Conservation (phyloP, 2,797 vertebrate genomes). For the Galaxias olidus region DNA sequence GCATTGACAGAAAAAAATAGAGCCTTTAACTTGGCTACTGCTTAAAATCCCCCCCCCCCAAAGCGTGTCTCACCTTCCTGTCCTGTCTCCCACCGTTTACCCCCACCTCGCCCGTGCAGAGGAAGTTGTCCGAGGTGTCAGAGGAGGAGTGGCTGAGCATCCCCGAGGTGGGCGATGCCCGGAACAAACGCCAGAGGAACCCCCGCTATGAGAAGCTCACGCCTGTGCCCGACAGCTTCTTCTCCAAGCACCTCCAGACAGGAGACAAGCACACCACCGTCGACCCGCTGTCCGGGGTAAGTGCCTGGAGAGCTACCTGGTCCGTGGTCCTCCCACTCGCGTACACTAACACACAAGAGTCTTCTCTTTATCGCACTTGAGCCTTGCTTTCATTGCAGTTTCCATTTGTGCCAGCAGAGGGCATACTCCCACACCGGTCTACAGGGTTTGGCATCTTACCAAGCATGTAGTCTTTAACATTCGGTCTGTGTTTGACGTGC, state of each 20-base stretch:
- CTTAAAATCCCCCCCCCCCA: no score
- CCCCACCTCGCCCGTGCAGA: slow-evolving; percentile 64
- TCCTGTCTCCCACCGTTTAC: background rate
- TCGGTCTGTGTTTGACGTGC: background rate
- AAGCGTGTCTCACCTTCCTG: background rate
- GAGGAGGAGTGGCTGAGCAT: slow-evolving; percentile 99
- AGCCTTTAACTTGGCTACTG: no score
- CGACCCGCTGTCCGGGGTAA: slow-evolving; percentile 91
- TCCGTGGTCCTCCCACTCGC: no score
- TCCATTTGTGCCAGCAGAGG: no score
- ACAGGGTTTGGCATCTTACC: no score
- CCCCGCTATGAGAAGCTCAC: slow-evolving; percentile 97
- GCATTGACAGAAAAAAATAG: no score
- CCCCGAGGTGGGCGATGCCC: slow-evolving; percentile 95
- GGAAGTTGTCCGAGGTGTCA: slow-evolving; percentile 93
- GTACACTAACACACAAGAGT: no score
- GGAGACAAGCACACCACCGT: slow-evolving; percentile 92
- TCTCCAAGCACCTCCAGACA: slow-evolving; percentile 92
- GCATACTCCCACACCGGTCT: background rate
- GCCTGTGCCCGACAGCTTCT: slow-evolving; percentile 96
- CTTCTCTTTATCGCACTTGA: background rate
- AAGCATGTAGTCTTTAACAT: no score
- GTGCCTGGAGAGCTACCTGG: slow-evolving; percentile 42
- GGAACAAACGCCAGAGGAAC: slow-evolving; percentile 96
- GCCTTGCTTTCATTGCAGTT: background rate